These are phyloP conservation scores for Megatriorchis doriae DNA, from an alignment of 2,113 vertebrate genomes.

Conservation along the genomic window DNA sequence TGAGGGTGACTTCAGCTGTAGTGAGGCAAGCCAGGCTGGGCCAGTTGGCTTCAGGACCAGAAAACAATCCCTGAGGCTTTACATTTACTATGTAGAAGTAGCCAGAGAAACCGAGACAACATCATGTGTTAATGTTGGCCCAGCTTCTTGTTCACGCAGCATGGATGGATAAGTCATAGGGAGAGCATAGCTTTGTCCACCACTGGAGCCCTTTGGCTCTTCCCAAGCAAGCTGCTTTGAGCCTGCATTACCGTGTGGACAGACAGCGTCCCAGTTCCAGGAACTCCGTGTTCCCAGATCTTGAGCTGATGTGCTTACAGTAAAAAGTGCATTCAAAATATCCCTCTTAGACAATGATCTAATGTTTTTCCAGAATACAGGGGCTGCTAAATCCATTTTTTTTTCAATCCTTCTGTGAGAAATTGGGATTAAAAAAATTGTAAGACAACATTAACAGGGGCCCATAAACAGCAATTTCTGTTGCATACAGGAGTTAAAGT, in stretches of 20 bases:
- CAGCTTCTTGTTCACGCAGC: fast-evolving
- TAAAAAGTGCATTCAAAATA: background rate
- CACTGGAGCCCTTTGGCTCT: background rate
- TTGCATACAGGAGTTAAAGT: background rate
- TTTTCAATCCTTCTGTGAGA: background rate
- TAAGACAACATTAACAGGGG: background rate
- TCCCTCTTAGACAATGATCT: background rate
- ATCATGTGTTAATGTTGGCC: background rate
- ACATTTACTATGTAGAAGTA: background rate
- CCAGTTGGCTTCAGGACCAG: background rate
- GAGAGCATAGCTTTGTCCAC: background rate
- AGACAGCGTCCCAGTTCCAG: background rate
- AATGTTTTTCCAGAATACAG: conserved; percentile 5
- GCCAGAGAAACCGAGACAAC: background rate
- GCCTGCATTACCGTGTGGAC: background rate
- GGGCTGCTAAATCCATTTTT: background rate
- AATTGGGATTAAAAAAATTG: background rate
- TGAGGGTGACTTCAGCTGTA: background rate
- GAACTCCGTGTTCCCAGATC: conserved; percentile 8
- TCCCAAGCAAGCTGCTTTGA: background rate
- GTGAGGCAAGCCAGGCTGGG: background rate
- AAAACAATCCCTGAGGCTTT: background rate
- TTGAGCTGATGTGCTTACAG: background rate
- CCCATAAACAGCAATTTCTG: background rate
- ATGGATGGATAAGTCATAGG: background rate